These are phyloP conservation scores for Puma concolor DNA, from an alignment of 2,113 vertebrate genomes.

Conservation along the genomic window DNA sequence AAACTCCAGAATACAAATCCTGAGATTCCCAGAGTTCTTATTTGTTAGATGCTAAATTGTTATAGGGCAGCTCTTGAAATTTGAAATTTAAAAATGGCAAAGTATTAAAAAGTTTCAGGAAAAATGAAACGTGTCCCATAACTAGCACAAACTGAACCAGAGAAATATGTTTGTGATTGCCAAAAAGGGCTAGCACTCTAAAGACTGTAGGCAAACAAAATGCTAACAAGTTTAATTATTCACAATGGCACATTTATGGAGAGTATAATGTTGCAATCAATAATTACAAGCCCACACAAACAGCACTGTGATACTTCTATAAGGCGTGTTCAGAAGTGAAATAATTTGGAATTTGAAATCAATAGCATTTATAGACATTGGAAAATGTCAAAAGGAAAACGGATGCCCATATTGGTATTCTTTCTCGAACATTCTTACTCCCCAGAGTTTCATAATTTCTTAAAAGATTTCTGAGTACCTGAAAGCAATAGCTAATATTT, in stretches of 20 bases:
- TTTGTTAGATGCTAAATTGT: slow-evolving; percentile 68
- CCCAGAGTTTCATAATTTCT: slow-evolving; percentile 52
- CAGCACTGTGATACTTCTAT: slow-evolving; percentile 65
- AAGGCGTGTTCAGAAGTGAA: slow-evolving; percentile 66
- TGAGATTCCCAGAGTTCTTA: slow-evolving; percentile 64
- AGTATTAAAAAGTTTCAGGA: not conserved
- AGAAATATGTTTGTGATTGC: slow-evolving; percentile 38
- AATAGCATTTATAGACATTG: slow-evolving; percentile 72
- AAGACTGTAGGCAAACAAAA: slow-evolving; percentile 74
- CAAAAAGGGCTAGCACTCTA: slow-evolving; percentile 29
- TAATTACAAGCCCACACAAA: slow-evolving; percentile 76
- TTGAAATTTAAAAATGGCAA: slow-evolving; percentile 51
- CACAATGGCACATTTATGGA: slow-evolving; percentile 77
- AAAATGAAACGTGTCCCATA: not conserved
- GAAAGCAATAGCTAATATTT: slow-evolving; percentile 27
- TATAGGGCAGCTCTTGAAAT: slow-evolving; percentile 69
- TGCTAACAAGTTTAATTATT: slow-evolving; percentile 76
- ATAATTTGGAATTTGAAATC: slow-evolving; percentile 79
- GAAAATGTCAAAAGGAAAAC: slow-evolving; percentile 77
- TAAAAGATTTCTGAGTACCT: slow-evolving; percentile 38
- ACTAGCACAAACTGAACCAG: not conserved
- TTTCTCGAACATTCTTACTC: slow-evolving; percentile 43
- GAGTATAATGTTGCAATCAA: slow-evolving; percentile 74
- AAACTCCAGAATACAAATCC: slow-evolving; percentile 61
- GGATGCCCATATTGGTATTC: slow-evolving; percentile 21